Percentiles rank a stretch among this genome's conserved stretches.
phyloP scores from a whole-genome alignment of 2,888 invertebrate species.

The Erebia aethiops region DNA sequence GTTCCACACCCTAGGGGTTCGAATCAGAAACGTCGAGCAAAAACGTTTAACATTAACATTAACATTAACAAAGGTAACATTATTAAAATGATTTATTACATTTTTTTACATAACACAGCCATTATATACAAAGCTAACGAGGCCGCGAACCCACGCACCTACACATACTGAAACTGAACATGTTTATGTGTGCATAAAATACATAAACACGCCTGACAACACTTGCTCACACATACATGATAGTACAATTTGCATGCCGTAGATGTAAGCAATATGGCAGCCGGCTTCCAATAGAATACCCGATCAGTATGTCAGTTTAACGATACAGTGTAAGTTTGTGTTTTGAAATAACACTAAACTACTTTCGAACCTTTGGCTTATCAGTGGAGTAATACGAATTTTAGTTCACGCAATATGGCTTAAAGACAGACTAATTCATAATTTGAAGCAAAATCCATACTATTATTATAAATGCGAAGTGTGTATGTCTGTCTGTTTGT shows the following conservation, averaged over 20 bases:
- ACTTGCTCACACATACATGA: constrained; percentile 44
- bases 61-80: too few relatives aligned
- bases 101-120: constrained; percentile 17
- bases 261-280: constrained; percentile 59
- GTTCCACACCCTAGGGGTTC: too few relatives aligned
- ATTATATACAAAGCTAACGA: constrained; percentile 44
- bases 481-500: too few relatives aligned
- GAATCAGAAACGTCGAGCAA: too few relatives aligned
- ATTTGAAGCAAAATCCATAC: neutral
- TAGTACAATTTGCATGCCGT: constrained; percentile 61
- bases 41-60: too few relatives aligned
- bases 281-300: constrained; percentile 52
- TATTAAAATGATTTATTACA: neutral
- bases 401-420: neutral
- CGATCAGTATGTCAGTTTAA: constrained; percentile 70
- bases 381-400: neutral
- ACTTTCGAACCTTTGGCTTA: constrained; percentile 16
- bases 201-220: constrained; percentile 44
- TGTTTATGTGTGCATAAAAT: constrained; percentile 47
- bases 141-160: constrained; percentile 57
- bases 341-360: constrained; percentile 32
- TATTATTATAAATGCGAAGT: too few relatives aligned
- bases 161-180: constrained; percentile 26
- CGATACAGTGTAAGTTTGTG: constrained; percentile 34
- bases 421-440: neutral